A percentile compares a stretch with the other conserved stretches of the same genome.
Conservation (phyloP, 2,888 invertebrate species). For the Polymixis flavicincta region DNA sequence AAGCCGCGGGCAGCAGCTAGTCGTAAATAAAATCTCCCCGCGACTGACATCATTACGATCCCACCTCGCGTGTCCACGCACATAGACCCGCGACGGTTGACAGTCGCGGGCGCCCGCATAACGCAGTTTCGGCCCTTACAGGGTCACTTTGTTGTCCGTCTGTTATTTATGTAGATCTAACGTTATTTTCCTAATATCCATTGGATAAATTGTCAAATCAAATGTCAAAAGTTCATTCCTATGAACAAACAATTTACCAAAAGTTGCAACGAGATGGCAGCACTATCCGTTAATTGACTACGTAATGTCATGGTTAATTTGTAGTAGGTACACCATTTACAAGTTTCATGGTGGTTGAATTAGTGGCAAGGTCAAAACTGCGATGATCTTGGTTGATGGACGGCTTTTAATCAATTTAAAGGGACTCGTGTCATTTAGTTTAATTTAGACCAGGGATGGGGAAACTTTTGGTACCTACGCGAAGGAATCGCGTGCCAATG, state of each 20-base stretch:
- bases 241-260: not conserved
- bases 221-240: conserved; percentile 24
- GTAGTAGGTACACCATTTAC: conserved; percentile 26
- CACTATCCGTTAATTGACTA: conserved; percentile 22
- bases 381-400: conserved; percentile 20
- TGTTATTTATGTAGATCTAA: no score
- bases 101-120: no score
- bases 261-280: conserved; percentile 23
- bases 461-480: no score
- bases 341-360: conserved; percentile 48
- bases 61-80: no score
- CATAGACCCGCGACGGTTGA: no score
- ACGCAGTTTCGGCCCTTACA: no score
- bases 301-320: conserved; percentile 45
- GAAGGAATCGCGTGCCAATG: no score
- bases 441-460: no score
- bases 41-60: no score
- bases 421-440: conserved; percentile 6
- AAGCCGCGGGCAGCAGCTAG: no score
- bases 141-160: no score
- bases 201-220: not conserved
- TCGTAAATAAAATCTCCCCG: no score
- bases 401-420: conserved; percentile 33
- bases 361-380: conserved; percentile 50
- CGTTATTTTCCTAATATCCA: not conserved